Evolutionary conservation across 2,888 invertebrate genomes (phyloP).

Genomic region (Andrena trimmerana): DNA sequence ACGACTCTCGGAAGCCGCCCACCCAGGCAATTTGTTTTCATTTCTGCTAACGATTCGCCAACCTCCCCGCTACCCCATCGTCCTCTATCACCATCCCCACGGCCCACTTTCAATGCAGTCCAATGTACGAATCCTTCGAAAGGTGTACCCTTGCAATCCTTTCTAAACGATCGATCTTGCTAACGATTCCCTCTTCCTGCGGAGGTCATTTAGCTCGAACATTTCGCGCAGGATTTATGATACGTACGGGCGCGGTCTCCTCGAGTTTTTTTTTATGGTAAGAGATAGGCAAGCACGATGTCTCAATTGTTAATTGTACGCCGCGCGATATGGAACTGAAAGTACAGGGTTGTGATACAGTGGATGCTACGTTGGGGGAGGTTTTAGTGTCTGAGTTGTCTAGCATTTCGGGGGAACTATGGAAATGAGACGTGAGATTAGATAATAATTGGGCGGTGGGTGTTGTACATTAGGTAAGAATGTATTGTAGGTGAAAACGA

Average conservation of each 20-base stretch:
- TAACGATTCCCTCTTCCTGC: constrained; percentile 24
- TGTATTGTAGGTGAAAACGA: no score
- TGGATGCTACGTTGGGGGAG: no score
- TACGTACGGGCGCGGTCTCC: constrained; percentile 7
- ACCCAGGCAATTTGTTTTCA: constrained; percentile 72
- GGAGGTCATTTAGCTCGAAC: constrained; percentile 36
- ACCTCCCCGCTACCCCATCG: no score
- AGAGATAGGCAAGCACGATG: background rate
- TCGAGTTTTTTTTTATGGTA: background rate
- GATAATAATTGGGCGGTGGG: no score
- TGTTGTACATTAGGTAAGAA: no score
- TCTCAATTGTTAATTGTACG: background rate
- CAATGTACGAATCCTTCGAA: constrained; percentile 40
- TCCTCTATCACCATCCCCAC: constrained; percentile 14
- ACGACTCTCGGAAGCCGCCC: constrained; percentile 52
- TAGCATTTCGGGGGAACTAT: no score
- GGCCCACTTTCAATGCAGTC: constrained; percentile 35
- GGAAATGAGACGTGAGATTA: no score
- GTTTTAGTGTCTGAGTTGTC: no score
- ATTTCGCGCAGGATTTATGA: constrained; percentile 36
- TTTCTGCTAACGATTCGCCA: constrained; percentile 68
- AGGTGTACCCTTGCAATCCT: constrained; percentile 49
- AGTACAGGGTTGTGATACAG: no score
- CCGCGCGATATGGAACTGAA: no score
- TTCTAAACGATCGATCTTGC: constrained; percentile 66